Evolutionary conservation across 2,797 vertebrate species (phyloP), one percentile per base, ranked within the genome.

Genomic region (Falco rusticolus): DNA sequence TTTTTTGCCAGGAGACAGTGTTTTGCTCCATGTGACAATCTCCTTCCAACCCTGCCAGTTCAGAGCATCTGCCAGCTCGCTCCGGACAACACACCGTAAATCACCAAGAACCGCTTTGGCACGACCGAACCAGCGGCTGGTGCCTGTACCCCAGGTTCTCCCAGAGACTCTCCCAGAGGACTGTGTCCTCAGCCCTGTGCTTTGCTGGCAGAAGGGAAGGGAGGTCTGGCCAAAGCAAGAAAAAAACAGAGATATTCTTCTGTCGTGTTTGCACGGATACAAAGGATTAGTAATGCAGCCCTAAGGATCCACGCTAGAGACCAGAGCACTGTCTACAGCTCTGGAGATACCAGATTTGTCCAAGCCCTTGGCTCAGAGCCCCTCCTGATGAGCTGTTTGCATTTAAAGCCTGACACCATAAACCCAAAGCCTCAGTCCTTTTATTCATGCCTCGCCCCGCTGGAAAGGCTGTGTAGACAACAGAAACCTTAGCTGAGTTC

Each of bases 401-500:
- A 20, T 65, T 77, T 37, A 47, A 72, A 61, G 61, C 83, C 65
- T 64, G 43, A 21, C 31, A 28, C 1, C 0, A 0, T 29, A 81
- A 87, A 83, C 3, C 19, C 2, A 31, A 43, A 84, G 39, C 18
- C 64, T 75, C 34, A 1, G 28, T 3, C 2, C 24, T 65, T 39
- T 45, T 21, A 34, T 39, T 60, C 28, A 13, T 2, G 2, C 37
- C 53, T 74, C 33, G 43, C 14, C 22, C 33, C 6, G 4, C 10
- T 9, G 37, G 26, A 37, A 59, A 41, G n/a, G 11, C 37, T 21
- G 3, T 0, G 0, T 3, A 68, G 34, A 10, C 3, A 3, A 61
- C 57, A 33, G 70, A 47, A 57, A 1, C 39, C 37, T 65, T 1
- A 59, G 37, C 37, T 72, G 13, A 19, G 3, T 14, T 95, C 48